A percentile compares a stretch with the other conserved stretches of the same genome.
phyloP scores from a whole-genome alignment of 2,797 vertebrate genomes.

The Buphagus erythrorhynchus region DNA sequence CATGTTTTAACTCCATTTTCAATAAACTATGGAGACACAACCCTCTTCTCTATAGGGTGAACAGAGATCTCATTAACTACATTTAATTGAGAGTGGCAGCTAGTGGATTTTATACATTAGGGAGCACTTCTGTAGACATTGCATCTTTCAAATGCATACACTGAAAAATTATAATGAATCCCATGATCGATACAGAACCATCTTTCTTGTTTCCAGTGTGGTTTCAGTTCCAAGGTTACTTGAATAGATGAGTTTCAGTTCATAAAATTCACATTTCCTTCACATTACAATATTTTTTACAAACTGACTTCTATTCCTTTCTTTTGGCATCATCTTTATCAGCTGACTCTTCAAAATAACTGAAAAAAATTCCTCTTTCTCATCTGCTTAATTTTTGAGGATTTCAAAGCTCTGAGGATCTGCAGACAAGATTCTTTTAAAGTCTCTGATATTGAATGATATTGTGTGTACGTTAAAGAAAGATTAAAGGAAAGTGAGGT shows the following conservation, averaged over 20 bases:
- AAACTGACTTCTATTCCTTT: not conserved
- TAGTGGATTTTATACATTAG: conserved; percentile 64
- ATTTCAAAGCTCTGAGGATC: not conserved
- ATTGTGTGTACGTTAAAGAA: not conserved
- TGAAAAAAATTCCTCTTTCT: not conserved
- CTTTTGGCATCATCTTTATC: not conserved
- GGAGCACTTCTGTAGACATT: conserved; percentile 59
- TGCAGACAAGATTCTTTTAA: not conserved
- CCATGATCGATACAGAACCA: conserved; percentile 46
- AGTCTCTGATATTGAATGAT: not conserved
- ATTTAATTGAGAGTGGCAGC: conserved; percentile 65
- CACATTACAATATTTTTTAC: not conserved
- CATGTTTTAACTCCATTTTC: conserved; percentile 40
- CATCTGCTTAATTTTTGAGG: not conserved
- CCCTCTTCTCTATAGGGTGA: conserved; percentile 10
- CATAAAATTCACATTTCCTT: conserved; percentile 48
- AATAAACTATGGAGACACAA: conserved; percentile 3
- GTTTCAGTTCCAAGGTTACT: conserved; percentile 40
- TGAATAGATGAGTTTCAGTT: conserved; percentile 5
- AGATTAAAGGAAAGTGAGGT: not conserved
- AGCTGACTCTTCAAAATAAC: not conserved
- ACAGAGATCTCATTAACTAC: conserved; percentile 61
- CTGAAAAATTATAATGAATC: conserved; percentile 65
- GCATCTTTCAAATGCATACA: conserved; percentile 40
- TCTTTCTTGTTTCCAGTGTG: conserved; percentile 18